Evolutionary conservation across 2,797 vertebrate species (phyloP).

Genomic region (Chaetodon trifasciatus): DNA sequence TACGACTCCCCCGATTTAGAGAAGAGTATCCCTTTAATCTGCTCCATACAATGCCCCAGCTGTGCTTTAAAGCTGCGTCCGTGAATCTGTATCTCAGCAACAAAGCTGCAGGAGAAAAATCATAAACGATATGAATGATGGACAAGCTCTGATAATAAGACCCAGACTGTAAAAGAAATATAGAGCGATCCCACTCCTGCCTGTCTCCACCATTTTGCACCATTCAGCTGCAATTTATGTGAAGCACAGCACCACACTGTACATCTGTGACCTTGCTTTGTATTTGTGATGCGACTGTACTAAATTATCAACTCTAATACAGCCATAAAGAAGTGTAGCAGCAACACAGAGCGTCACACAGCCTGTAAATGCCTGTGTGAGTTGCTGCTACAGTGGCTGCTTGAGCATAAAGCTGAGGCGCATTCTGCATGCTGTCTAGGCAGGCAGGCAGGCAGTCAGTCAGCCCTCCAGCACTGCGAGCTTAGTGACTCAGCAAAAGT

Average conservation of each 20-base stretch:
- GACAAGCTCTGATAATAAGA: background rate
- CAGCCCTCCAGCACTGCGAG: conserved; percentile 50
- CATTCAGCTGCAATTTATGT: conserved; percentile 10
- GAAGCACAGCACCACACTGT: background rate
- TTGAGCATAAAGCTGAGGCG: conserved; percentile 15
- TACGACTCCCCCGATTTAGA: no score
- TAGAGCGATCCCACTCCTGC: background rate
- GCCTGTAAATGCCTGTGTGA: conserved; percentile 17
- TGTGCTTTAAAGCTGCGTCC: background rate
- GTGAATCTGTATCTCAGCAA: background rate
- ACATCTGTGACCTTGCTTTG: background rate
- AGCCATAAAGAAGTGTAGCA: background rate
- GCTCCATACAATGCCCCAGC: background rate
- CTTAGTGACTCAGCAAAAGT: conserved; percentile 74
- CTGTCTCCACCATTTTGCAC: background rate
- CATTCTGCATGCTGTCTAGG: conserved; percentile 45
- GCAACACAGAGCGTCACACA: background rate
- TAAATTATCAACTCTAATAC: conserved; percentile 11
- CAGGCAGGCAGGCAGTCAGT: conserved; percentile 56
- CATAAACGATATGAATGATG: conserved; percentile 3
- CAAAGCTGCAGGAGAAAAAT: background rate
- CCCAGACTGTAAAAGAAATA: conserved; percentile 5
- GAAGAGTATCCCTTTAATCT: background rate
- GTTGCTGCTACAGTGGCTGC: conserved; percentile 28
- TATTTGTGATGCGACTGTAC: conserved; percentile 5